Evolutionary conservation across 1,140 invertebrate genomes (phyloP).

Genomic region (Bemisia tabaci): DNA sequence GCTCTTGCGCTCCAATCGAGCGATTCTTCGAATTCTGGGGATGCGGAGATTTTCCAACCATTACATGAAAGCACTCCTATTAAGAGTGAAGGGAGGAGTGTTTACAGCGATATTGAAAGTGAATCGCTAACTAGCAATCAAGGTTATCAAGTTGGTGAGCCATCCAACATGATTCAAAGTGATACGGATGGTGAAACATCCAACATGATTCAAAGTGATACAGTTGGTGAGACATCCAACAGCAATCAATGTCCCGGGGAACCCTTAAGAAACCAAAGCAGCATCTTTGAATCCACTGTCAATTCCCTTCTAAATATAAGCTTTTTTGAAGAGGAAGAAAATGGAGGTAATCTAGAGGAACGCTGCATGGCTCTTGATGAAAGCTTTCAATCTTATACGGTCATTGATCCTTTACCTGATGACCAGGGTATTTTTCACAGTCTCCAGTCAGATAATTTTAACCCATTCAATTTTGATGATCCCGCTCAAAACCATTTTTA

Average conservation of each 20-base stretch:
- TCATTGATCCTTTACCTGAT: background rate
- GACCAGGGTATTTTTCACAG: background rate
- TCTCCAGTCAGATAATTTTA: background rate
- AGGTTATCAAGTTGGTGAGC: too few relatives aligned
- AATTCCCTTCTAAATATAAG: background rate
- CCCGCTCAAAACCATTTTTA: background rate
- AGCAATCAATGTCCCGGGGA: background rate
- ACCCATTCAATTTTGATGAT: background rate
- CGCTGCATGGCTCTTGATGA: background rate
- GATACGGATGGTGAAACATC: too few relatives aligned
- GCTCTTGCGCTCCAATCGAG: background rate
- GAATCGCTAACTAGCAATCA: too few relatives aligned
- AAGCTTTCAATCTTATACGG: background rate
- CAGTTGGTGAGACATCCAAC: background rate
- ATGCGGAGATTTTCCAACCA: too few relatives aligned
- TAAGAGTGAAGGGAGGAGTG: too few relatives aligned
- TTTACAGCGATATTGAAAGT: too few relatives aligned
- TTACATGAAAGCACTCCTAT: background rate
- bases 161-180: background rate
- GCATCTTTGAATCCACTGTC: background rate
- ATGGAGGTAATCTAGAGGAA: background rate
- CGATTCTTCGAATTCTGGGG: background rate
- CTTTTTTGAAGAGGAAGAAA: background rate
- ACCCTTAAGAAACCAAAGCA: too few relatives aligned
- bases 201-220: too few relatives aligned